A percentile compares a stretch with the other conserved stretches of the same genome.
Evolutionary conservation across 30 jellyfish, hydroid and myxozoan species (phyloP).

Genomic region (Euphysa ruthae): DNA sequence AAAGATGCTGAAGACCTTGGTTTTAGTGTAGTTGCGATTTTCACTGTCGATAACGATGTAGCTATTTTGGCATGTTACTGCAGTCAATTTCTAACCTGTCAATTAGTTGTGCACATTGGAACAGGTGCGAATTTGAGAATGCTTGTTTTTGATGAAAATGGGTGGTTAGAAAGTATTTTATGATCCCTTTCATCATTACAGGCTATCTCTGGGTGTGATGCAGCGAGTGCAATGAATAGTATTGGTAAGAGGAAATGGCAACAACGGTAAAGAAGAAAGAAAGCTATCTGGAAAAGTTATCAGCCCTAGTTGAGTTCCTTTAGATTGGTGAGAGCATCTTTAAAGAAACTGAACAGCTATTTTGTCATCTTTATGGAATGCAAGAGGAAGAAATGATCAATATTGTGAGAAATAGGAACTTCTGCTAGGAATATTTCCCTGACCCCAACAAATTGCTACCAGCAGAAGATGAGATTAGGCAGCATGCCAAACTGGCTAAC

Average conservation of each 20-base stretch:
- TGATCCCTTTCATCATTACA: background rate
- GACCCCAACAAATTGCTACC: no score
- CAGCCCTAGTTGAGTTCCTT: no score
- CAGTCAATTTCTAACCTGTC: background rate
- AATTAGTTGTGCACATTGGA: background rate
- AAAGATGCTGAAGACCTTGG: background rate
- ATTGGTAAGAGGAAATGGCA: background rate
- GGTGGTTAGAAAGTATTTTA: background rate
- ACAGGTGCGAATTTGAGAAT: background rate
- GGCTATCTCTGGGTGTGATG: constrained; percentile 2
- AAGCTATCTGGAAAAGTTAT: no score
- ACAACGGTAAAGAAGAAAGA: no score
- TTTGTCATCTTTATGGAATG: no score
- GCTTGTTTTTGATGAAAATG: background rate
- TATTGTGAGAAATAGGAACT: no score
- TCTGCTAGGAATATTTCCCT: no score
- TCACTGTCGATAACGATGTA: background rate
- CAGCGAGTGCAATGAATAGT: constrained; percentile 7
- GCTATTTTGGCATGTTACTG: background rate
- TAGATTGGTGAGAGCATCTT: no score
- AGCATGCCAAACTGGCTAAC: no score
- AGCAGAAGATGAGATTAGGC: no score
- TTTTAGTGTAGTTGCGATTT: background rate
- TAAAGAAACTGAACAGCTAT: no score
- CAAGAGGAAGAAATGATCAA: no score